Evolutionary conservation across 30 jellyfish, hydroid and myxozoan genomes (phyloP).

Genomic region (Aurelia coerulea): DNA sequence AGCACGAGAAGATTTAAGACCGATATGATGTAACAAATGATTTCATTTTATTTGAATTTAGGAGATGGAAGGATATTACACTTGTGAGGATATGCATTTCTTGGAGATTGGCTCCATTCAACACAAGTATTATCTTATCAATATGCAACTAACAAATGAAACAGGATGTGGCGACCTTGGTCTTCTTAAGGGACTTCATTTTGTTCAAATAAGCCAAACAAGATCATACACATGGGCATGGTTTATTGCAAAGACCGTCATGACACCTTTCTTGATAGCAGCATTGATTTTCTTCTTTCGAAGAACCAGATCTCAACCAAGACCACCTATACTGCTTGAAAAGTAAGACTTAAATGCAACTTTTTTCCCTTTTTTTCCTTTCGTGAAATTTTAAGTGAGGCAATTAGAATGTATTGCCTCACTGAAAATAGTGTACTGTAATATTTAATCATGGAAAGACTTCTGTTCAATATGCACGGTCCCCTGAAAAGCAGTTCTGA

Average conservation of each 20-base stretch:
- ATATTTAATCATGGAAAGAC: background rate
- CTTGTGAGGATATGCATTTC: constrained; percentile 92
- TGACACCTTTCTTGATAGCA: constrained; percentile 79
- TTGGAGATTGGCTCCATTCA: constrained; percentile 89
- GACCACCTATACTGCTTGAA: constrained; percentile 83
- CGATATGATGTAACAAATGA: background rate
- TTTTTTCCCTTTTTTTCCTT: background rate
- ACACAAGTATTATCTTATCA: constrained; percentile 73
- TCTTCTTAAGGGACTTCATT: constrained; percentile 62
- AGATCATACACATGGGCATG: constrained; percentile 90
- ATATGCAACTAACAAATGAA: constrained; percentile 63
- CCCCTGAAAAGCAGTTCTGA: no score
- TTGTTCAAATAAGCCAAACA: constrained; percentile 64
- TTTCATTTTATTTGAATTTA: background rate
- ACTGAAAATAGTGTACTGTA: no score
- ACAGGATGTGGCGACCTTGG: constrained; percentile 45
- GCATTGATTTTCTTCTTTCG: constrained; percentile 80
- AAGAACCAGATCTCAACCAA: constrained; percentile 69
- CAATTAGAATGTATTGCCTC: background rate
- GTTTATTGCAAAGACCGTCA: constrained; percentile 84
- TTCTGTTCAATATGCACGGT: background rate
- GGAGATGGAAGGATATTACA: constrained; percentile 76
- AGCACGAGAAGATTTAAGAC: background rate
- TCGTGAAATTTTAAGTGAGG: background rate
- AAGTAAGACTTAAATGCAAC: constrained; percentile 45